Evolutionary conservation across 2,888 invertebrate species (phyloP), one percentile per base, ranked within the genome.

Genomic region (Siphlonurus alternatus): DNA sequence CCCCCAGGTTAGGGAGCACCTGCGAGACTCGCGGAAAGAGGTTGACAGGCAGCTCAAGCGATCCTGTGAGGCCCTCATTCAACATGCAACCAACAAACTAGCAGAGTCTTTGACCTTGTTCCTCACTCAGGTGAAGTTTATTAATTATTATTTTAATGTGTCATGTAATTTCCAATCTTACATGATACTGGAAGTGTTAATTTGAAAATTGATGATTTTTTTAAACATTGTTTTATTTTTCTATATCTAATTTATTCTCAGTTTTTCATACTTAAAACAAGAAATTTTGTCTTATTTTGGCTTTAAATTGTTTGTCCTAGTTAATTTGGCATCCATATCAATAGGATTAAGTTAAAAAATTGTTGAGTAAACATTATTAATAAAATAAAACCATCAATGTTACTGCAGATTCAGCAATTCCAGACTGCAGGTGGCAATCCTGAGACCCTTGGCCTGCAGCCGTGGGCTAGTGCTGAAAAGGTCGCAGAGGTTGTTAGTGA

Each of bases 21-120:
- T 94, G 66, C 79, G 96, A 24, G 98, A 99, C 74, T 97, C 97
- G 0, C 85, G 97, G 70, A 93, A 95, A 75, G 94, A 97, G 73
- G 95, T 99, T 1, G 99, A 99, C 73, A 83, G 89, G 25, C 92
- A 93, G 71, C 75, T 99, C 69, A 96, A 97, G 78, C 80, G 80
- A 2, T 86, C 89, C 51, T 98, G 97, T 73, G 96, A 97, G 73
- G 80, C 81, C 25, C 91, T 95, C 70, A 97, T 97, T 63, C 82
- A 82, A 65, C 83, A 89, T 73, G 83, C 88, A 0, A 89, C 93
- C 0, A 81, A 84, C 64, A 75, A 86, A 66, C 77, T 96, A 61
- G 83, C 87, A 5, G 87, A 86, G n/a, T 87, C 88, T 0, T 74
- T 95, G 53, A 77, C 85, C 23, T 76, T 79, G 65, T 88, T 92